Base-by-base conservation (phyloP, 2,113 vertebrate species). In the Thalassoma bifasciatum region DNA sequence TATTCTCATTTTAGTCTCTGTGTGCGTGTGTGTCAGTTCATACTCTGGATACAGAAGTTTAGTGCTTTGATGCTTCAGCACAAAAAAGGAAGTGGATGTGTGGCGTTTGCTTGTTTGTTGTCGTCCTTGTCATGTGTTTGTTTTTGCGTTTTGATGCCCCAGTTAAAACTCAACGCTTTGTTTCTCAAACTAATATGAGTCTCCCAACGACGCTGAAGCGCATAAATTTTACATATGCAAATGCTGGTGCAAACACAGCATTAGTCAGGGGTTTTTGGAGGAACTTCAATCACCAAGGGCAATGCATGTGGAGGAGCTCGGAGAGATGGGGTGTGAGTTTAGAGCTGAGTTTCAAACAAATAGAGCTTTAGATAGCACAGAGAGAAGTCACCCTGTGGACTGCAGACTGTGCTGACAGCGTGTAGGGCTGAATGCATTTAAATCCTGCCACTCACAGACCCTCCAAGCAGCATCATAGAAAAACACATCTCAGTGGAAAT, bases 81-180 rank as follows among this genome's bases (percentile, higher is more conserved):
- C 66, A 78, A 77, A 76, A n/a, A 47, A 80, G 52, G 74, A 81
- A 79, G 62, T 63, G 1, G 75, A 69, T 37, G 26, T 74, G 62
- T 59, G 40, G 66, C 23, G 84, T 75, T 72, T 79, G 59, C 47
- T 76, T 66, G 26, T 44, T 36, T 44, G 58, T 59, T 75, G 68
- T 75, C 42, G 66, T 88, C 77, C 66, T 69, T 76, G 87, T 85
- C 72, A 42, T 59, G 64, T 60, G 52, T 78, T 82, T 87, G 77
- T 82, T 66, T 77, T 51, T 72, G 72, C 53, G 63, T 81, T 81
- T 34, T 10, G 52, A 78, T 81, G 85, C 52, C 83, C 85, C 76
- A 86, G 72, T 86, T 90, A 82, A 60, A 86, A 81, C 82, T 75
- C 69, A 9, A 1, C 13, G 38, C 82, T 85, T 82, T 85, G 78